These are phyloP conservation scores for Mechanitis messenoides DNA, from an alignment of 2,888 invertebrate genomes.

Conservation along the genomic window DNA sequence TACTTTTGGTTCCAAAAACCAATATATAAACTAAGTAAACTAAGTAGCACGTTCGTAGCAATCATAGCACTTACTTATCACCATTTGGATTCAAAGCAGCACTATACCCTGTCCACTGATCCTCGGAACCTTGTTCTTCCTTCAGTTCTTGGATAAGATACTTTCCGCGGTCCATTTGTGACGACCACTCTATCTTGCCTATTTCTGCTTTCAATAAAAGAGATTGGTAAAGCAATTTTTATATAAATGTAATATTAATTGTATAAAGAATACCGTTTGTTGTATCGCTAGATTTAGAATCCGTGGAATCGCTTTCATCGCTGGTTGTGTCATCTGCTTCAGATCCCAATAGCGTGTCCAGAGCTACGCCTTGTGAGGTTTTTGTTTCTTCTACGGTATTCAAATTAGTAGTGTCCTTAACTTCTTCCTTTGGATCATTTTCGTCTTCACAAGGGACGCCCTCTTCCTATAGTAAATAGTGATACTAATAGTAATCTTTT, in stretches of 20 bases:
- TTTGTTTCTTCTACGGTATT: constrained; percentile 40
- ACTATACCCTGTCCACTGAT: constrained; percentile 58
- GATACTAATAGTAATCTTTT: too few species aligned
- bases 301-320: constrained; percentile 36
- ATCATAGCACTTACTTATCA: constrained; percentile 30
- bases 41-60: neutral
- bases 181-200: constrained; percentile 65
- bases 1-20: neutral
- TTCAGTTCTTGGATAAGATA: constrained; percentile 61
- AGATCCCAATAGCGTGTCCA: constrained; percentile 55
- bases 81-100: constrained; percentile 34
- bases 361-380: constrained; percentile 39
- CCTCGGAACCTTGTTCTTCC: constrained; percentile 40
- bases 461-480: too few species aligned
- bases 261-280: neutral
- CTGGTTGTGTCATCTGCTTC: constrained; percentile 57
- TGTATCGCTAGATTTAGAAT: neutral
- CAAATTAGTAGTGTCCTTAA: constrained; percentile 34
- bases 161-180: constrained; percentile 45
- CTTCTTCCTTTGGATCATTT: constrained; percentile 14
- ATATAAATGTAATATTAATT: neutral
- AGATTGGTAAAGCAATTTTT: too few species aligned
- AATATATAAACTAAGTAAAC: neutral
- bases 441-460: constrained; percentile 14
- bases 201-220: constrained; percentile 28